Evolutionary conservation across 2,113 vertebrate genomes (phyloP).

Genomic region (Catagonus wagneri): DNA sequence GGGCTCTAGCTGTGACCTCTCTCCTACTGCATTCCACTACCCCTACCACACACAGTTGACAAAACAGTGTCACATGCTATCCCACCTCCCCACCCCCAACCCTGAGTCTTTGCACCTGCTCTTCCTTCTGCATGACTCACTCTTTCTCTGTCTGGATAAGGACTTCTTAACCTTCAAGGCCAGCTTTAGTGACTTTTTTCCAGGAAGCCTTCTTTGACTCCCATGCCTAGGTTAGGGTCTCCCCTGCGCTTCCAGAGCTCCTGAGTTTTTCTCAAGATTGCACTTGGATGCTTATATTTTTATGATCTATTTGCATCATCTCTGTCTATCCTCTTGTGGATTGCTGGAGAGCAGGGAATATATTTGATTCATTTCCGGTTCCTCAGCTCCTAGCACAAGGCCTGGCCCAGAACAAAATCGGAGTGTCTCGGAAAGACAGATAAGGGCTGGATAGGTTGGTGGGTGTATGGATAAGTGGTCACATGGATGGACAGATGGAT

Average conservation of each 20-base stretch:
- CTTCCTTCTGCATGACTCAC: background rate
- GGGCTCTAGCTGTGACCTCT: background rate
- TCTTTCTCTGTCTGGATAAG: background rate
- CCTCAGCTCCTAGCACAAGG: background rate
- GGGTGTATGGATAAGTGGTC: background rate
- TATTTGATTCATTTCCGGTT: background rate
- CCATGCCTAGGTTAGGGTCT: background rate
- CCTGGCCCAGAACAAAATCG: background rate
- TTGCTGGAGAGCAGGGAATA: background rate
- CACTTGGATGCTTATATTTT: background rate
- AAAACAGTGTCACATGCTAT: background rate
- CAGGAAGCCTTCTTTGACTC: background rate
- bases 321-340: background rate
- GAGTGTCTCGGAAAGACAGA: background rate
- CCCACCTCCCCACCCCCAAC: no score
- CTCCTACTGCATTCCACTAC: background rate
- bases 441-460: no score
- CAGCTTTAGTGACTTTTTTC: background rate
- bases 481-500: background rate
- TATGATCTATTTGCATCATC: background rate
- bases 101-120: background rate
- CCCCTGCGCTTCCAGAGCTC: background rate
- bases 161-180: background rate
- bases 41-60: background rate
- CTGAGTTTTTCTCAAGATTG: background rate